Evolutionary conservation across 1,140 invertebrate species (phyloP), one percentile per base, ranked within the genome.

Genomic region (Drosophila novamexicana): DNA sequence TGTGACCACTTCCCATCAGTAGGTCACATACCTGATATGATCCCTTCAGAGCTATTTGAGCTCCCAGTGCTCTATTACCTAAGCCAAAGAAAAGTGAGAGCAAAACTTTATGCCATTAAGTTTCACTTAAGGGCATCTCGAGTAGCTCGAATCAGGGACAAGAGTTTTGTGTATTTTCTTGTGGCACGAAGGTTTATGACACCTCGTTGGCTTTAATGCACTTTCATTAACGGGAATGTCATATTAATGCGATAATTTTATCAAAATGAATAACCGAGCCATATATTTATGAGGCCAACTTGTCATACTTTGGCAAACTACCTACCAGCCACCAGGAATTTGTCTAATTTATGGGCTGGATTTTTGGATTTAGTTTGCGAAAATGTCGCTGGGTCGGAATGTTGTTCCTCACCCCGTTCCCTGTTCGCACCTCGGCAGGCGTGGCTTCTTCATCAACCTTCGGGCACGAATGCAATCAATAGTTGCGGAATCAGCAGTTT

Each of bases 391-490:
- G 53, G 44, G 32, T 49, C 44, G 12, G 12, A 29, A 36, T 29
- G 16, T 39, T 45, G 18, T 53, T 32, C 10, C 9, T 29, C 1
- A 10, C 22, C 61, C 12, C 18, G 16, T 18, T 7, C 36, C 32
- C 39, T n/a, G 6, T 37, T 34, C 37, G 18, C 56, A 16, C 37
- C 53, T 12, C 64, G 29, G 40, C 37, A 42, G 63, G 59, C 59
- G 59, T 63, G 67, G 34, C 32, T 29, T 56, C 56, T 56, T 10
- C 10, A 36, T 49, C 40, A 42, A 56, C 36, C 49, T 68, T 68
- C 63, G 22, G 40, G 39, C 54, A 44, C 32, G 40, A 73, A 73
- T 54, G 56, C 64, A 73, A 73, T 73, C 70, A 73, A 73, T 73
- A 54, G 40, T 47, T 59, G 54, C 32, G 45, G 16, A 34, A 44